Percentiles rank a stretch among this genome's conserved stretches.
phyloP scores from a whole-genome alignment of 2,797 vertebrate genomes.

The Sandelia bainsii region DNA sequence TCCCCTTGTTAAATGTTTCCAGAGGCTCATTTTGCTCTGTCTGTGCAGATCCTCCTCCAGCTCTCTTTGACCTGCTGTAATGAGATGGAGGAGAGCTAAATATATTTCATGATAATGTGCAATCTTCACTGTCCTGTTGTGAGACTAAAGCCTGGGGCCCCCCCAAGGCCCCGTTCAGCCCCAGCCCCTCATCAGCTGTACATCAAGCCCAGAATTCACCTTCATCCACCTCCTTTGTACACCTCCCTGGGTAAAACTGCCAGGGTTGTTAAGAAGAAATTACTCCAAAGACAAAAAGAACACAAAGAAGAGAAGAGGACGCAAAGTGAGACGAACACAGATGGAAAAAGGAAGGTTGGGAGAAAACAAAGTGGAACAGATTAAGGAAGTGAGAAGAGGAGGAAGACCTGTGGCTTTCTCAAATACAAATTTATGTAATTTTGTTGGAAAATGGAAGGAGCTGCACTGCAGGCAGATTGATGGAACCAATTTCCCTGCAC shows the following conservation, averaged over 20 bases:
- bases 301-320: neutral
- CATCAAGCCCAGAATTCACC: slow-evolving; percentile 35
- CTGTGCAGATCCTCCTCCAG: slow-evolving; percentile 50
- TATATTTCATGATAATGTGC: slow-evolving; percentile 65
- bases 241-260: slow-evolving; percentile 15
- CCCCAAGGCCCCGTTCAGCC: neutral
- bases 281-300: slow-evolving; percentile 12
- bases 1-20: slow-evolving; percentile 55
- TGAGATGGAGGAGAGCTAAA: slow-evolving; percentile 57
- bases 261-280: slow-evolving; percentile 17
- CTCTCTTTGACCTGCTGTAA: slow-evolving; percentile 63
- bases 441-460: slow-evolving; percentile 18
- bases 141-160: slow-evolving; percentile 19
- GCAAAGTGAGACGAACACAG: slow-evolving; percentile 4
- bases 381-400: neutral
- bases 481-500: slow-evolving; percentile 22
- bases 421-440: slow-evolving; percentile 22
- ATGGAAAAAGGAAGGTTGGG: neutral
- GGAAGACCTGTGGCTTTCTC: neutral
- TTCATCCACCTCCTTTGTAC: slow-evolving; percentile 20
- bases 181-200: slow-evolving; percentile 44
- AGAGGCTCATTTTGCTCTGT: slow-evolving; percentile 31
- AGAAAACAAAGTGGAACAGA: neutral
- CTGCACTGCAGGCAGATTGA: slow-evolving; percentile 18
- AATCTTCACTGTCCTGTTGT: slow-evolving; percentile 44